phyloP scores from a whole-genome alignment of 2,113 vertebrate species.

The Ptilonorhynchus violaceus region DNA sequence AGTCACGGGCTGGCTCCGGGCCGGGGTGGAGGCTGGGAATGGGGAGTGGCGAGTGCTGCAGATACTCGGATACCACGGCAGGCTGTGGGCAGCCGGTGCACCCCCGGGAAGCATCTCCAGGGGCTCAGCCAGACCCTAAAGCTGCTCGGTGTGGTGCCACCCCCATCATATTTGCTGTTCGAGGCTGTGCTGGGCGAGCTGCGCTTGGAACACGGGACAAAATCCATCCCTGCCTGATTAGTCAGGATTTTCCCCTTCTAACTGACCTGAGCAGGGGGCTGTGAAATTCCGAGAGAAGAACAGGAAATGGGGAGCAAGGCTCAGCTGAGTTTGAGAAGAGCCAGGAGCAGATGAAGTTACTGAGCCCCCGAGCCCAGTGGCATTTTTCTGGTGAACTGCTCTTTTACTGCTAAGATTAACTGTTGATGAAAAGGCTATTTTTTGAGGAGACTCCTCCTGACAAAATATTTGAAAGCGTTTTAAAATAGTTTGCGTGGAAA shows the following conservation, averaged over 20 bases:
- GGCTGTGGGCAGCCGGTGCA: not conserved
- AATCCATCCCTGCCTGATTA: not conserved
- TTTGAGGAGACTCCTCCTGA: not conserved
- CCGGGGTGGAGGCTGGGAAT: not conserved
- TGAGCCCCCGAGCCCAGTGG: not conserved
- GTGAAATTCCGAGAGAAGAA: not conserved
- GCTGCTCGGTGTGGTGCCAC: fast-evolving
- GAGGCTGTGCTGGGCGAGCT: not conserved
- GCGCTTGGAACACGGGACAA: not conserved
- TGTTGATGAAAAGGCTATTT: not conserved
- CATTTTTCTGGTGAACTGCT: not conserved
- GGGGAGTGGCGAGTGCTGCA: not conserved
- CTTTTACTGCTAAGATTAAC: not conserved
- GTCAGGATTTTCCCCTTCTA: not conserved
- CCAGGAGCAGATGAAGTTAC: fast-evolving
- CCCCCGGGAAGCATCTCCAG: not conserved
- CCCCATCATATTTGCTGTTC: fast-evolving
- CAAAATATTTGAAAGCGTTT: not conserved
- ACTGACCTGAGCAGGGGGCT: not conserved
- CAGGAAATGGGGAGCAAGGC: not conserved
- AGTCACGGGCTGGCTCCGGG: not conserved
- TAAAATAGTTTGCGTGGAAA: not conserved
- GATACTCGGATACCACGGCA: fast-evolving
- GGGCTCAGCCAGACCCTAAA: not conserved
- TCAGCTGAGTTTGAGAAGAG: not conserved